Conservation (phyloP, 1,140 invertebrate genomes). For the Maniola jurtina region DNA sequence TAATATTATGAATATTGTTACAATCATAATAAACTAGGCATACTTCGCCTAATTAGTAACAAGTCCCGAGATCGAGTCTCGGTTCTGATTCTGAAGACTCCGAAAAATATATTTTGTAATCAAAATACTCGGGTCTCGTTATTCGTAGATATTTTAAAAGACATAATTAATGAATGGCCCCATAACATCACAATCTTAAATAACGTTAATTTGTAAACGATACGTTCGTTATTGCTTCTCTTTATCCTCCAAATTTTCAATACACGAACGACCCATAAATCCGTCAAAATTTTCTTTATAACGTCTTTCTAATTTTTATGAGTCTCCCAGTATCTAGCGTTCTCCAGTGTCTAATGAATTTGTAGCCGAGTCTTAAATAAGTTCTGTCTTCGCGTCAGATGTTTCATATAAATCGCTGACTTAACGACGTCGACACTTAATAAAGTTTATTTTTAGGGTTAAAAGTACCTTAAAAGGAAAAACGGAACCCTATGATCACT, state of each 20-base stretch:
- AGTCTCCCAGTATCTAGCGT: constrained; percentile 21
- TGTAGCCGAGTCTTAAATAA: constrained; percentile 50
- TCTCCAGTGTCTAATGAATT: constrained; percentile 51
- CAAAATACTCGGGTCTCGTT: neutral
- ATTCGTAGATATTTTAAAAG: neutral
- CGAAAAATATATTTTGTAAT: neutral
- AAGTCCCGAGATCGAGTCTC: too few relatives aligned
- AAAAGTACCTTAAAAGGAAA: too few relatives aligned
- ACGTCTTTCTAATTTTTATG: constrained; percentile 46
- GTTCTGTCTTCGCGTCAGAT: constrained; percentile 57
- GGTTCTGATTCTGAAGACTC: too few relatives aligned
- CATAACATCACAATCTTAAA: neutral
- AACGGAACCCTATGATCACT: too few relatives aligned
- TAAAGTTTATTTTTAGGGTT: constrained; percentile 63
- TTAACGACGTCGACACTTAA: constrained; percentile 57
- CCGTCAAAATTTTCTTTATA: constrained; percentile 40
- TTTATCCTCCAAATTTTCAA: constrained; percentile 17
- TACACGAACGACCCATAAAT: constrained; percentile 22
- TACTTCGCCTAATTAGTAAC: too few relatives aligned
- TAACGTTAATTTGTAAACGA: constrained; percentile 5
- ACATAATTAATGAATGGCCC: neutral
- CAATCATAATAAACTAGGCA: too few relatives aligned
- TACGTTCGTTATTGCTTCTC: constrained; percentile 1
- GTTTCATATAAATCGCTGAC: constrained; percentile 58
- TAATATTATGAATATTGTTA: too few relatives aligned